Conservation (phyloP, 1,140 invertebrate species). For the Scaptomyza montana region DNA sequence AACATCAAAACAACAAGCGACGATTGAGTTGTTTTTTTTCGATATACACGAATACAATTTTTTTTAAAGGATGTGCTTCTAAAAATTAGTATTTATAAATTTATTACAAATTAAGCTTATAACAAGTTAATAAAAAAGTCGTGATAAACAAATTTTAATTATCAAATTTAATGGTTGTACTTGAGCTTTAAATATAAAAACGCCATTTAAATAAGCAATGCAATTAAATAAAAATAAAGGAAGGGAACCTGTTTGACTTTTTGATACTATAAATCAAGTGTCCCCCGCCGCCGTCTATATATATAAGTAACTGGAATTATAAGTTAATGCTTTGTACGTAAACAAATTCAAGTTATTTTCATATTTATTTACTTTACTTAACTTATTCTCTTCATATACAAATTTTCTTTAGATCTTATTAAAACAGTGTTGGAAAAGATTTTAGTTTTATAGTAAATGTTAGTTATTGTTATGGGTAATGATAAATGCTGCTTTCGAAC, state of each 20-base stretch:
- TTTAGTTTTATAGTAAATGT: no score
- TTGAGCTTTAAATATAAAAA: constrained; percentile 24
- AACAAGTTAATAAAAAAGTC: constrained; percentile 46
- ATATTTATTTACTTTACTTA: no score
- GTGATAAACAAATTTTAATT: constrained; percentile 21
- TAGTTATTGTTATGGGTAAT: no score
- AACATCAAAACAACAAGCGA: constrained; percentile 44
- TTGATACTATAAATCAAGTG: not conserved
- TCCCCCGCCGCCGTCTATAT: no score
- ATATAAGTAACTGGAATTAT: no score
- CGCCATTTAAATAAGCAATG: not conserved
- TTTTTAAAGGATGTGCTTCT: not conserved
- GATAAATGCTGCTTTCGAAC: no score
- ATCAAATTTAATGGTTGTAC: constrained; percentile 5
- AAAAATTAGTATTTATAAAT: constrained; percentile 3
- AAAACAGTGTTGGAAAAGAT: no score
- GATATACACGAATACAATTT: not conserved
- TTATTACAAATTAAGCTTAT: constrained; percentile 32
- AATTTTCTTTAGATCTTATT: no score
- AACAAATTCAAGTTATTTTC: no score
- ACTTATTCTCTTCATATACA: no score
- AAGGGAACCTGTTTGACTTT: not conserved
- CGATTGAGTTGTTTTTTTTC: constrained; percentile 65
- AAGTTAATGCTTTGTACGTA: not conserved
- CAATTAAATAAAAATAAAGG: not conserved